Conservation (phyloP, 2,797 vertebrate genomes). For the Rhyacichthys aspro region DNA sequence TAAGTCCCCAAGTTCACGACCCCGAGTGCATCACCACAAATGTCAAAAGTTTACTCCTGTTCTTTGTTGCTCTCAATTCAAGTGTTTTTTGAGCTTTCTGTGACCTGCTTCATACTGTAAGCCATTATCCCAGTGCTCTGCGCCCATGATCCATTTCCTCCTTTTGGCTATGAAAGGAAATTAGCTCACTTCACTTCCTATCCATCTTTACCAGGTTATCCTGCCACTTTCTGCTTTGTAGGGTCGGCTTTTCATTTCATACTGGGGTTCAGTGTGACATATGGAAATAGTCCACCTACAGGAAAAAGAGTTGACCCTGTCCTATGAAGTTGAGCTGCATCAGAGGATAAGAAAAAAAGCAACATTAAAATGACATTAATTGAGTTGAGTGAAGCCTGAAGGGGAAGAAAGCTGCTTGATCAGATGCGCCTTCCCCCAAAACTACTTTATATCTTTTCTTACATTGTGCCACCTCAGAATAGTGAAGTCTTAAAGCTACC, state of each 20-base stretch:
- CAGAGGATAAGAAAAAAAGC: too few relatives aligned
- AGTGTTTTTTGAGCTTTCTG: constrained; percentile 35
- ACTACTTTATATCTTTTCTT: too few relatives aligned
- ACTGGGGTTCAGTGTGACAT: too few relatives aligned
- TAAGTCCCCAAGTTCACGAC: constrained; percentile 28
- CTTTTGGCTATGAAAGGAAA: constrained; percentile 61
- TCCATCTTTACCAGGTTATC: constrained; percentile 40
- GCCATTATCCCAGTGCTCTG: constrained; percentile 39
- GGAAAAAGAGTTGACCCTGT: too few relatives aligned
- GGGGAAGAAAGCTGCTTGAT: too few relatives aligned
- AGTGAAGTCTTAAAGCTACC: constrained; percentile 9
- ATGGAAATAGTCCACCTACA: too few relatives aligned
- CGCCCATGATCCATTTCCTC: constrained; percentile 56
- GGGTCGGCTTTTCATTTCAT: constrained; percentile 20
- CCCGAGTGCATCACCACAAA: constrained; percentile 27
- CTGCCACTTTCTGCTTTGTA: constrained; percentile 54
- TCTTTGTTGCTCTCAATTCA: constrained; percentile 40
- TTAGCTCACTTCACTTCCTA: constrained; percentile 66
- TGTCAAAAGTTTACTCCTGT: constrained; percentile 39
- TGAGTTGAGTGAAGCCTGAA: too few relatives aligned
- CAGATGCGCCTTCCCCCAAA: too few relatives aligned
- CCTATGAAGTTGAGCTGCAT: too few relatives aligned
- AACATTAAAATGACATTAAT: too few relatives aligned
- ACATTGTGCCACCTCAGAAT: background rate
- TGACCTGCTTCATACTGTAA: constrained; percentile 49